A percentile compares a stretch with the other conserved stretches of the same genome.
Conservation (phyloP, 2,797 vertebrate species). For the Pantherophis vulpinus region DNA sequence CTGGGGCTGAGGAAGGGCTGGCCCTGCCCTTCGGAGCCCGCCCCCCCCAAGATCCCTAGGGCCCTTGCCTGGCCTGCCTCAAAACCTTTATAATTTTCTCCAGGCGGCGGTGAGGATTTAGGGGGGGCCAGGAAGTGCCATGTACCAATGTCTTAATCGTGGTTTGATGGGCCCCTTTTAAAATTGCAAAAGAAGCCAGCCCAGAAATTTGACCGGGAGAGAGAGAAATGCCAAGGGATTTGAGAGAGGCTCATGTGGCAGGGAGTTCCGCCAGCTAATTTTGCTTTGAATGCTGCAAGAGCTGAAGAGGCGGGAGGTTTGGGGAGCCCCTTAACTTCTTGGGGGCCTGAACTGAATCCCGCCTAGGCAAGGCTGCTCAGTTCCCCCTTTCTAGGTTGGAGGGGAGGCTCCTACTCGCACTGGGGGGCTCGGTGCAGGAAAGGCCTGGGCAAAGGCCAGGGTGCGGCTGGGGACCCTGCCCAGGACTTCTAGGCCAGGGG, state of each 20-base stretch:
- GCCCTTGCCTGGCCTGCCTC: background rate
- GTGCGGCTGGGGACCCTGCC: too few relatives aligned
- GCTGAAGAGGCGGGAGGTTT: background rate
- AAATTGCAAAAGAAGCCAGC: background rate
- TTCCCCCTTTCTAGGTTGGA: background rate
- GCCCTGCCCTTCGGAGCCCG: background rate
- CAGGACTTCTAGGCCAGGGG: background rate
- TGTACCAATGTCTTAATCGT: rapidly evolving
- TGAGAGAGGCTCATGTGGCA: background rate
- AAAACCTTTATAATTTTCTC: rapidly evolving
- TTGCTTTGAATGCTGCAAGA: background rate
- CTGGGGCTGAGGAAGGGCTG: background rate
- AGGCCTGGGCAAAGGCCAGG: background rate
- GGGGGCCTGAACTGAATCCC: background rate
- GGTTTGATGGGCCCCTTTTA: background rate
- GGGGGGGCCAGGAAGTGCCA: background rate
- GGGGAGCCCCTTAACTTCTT: background rate
- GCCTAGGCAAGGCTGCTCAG: background rate
- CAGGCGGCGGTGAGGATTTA: rapidly evolving
- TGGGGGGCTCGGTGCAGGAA: background rate
- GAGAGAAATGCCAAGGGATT: background rate
- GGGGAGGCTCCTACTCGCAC: too few relatives aligned
- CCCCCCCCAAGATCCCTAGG: rapidly evolving
- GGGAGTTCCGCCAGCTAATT: background rate
- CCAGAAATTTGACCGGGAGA: background rate